Conservation (phyloP, 1,140 invertebrate species). For the Trichomalopsis sarcophagae region DNA sequence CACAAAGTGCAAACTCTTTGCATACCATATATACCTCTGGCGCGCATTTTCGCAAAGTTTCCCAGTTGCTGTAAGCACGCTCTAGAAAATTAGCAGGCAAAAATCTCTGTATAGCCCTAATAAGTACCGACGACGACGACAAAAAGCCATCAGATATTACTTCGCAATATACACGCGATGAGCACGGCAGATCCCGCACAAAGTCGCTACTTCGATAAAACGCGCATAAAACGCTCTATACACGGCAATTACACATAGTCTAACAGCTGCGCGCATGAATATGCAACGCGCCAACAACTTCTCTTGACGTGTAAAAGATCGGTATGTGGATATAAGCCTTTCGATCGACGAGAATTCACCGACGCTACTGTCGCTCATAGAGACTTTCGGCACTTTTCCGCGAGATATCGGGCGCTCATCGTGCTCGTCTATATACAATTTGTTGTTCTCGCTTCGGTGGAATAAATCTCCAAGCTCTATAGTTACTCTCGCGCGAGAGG, state of each 20-base stretch:
- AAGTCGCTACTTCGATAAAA: not conserved
- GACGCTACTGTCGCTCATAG: not conserved
- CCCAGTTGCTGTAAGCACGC: too few species aligned
- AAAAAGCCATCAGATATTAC: not conserved
- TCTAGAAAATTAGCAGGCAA: too few species aligned
- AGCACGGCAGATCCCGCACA: not conserved
- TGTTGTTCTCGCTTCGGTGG: slow-evolving; percentile 71
- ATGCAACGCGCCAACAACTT: slow-evolving; percentile 3
- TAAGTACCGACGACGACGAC: too few species aligned
- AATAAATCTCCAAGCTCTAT: slow-evolving; percentile 64
- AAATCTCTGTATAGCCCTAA: not conserved
- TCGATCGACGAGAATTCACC: not conserved
- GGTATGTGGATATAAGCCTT: not conserved
- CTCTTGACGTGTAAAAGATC: not conserved
- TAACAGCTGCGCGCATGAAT: not conserved
- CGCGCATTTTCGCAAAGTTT: too few species aligned
- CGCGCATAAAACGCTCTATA: not conserved
- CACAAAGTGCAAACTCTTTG: too few species aligned
- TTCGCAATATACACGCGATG: not conserved
- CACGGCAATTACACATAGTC: not conserved
- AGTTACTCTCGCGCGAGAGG: not conserved
- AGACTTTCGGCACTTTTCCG: slow-evolving; percentile 60
- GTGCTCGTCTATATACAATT: slow-evolving; percentile 65
- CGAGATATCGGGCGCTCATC: slow-evolving; percentile 60
- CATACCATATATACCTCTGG: too few species aligned